Evolutionary conservation across 2,797 vertebrate genomes (phyloP).

Genomic region (Hapalemur alaotrensis): DNA sequence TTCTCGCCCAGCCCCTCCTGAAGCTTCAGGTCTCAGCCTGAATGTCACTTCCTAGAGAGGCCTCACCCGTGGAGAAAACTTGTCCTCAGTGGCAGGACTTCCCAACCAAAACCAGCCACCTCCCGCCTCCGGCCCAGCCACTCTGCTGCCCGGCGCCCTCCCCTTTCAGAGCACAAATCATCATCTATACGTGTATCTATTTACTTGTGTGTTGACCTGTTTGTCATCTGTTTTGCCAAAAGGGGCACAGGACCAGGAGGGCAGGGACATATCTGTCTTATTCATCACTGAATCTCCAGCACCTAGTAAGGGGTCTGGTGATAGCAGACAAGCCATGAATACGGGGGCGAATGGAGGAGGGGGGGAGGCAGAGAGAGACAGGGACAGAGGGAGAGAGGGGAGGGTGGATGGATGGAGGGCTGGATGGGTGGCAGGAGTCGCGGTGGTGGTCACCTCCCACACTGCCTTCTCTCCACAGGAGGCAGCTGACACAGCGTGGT

Average conservation of each 20-base stretch:
- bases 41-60: not conserved
- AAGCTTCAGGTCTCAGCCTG: not conserved
- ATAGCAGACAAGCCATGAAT: not conserved
- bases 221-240: not conserved
- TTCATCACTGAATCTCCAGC: not conserved
- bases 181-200: fast-evolving
- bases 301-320: not conserved
- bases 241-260: not conserved
- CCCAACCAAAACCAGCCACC: not conserved
- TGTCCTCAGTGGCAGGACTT: not conserved
- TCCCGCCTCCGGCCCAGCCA: too few species aligned
- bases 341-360: fast-evolving
- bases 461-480: not conserved
- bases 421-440: too few species aligned
- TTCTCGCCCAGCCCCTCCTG: not conserved
- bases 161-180: not conserved
- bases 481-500: not conserved
- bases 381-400: too few species aligned
- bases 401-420: fast-evolving
- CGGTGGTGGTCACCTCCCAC: not conserved
- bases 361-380: fast-evolving
- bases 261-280: not conserved
- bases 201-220: not conserved
- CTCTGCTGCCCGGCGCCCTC: not conserved
- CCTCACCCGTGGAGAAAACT: not conserved